A percentile compares a stretch with the other conserved stretches of the same genome.
These are phyloP conservation scores for Aporrectodea caliginosa DNA, from an alignment of 1,140 invertebrate species.

Conservation along the genomic window DNA sequence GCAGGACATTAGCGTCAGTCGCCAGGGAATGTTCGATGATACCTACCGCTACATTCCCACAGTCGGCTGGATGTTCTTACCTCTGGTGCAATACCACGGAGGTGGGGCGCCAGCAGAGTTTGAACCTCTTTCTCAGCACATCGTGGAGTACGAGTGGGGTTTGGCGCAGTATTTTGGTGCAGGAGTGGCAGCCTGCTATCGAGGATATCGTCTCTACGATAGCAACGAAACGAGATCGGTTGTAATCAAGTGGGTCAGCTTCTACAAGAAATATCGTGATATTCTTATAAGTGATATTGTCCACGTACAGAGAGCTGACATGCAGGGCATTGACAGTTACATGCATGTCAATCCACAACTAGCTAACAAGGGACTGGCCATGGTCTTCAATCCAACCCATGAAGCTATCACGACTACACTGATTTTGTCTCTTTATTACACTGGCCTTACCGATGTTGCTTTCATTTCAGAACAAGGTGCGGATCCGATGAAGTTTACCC, in stretches of 20 bases:
- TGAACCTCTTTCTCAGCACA: constrained; percentile 19
- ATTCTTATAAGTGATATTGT: constrained; percentile 21
- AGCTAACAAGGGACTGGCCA: background rate
- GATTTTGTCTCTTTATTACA: constrained; percentile 13
- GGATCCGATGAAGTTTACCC: background rate
- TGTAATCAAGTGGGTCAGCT: constrained; percentile 21
- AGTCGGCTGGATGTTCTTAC: constrained; percentile 27
- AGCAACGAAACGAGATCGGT: constrained; percentile 7
- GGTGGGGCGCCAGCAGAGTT: constrained; percentile 17
- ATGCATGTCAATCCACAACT: constrained; percentile 25
- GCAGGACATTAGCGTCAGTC: constrained; percentile 21
- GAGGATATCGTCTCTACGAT: constrained; percentile 22
- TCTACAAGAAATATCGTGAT: constrained; percentile 21
- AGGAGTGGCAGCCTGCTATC: constrained; percentile 26
- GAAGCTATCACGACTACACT: background rate
- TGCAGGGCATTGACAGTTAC: constrained; percentile 26
- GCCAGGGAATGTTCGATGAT: constrained; percentile 24
- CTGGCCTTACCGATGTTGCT: constrained; percentile 15
- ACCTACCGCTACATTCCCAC: constrained; percentile 15
- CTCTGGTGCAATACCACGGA: constrained; percentile 17
- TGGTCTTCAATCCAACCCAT: constrained; percentile 25
- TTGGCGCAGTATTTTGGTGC: constrained; percentile 28
- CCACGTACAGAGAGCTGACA: constrained; percentile 24
- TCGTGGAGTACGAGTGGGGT: constrained; percentile 23
- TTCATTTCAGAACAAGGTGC: background rate